Base-by-base conservation (phyloP, 2,113 vertebrate genomes). In the Girardinichthys multiradiatus region DNA sequence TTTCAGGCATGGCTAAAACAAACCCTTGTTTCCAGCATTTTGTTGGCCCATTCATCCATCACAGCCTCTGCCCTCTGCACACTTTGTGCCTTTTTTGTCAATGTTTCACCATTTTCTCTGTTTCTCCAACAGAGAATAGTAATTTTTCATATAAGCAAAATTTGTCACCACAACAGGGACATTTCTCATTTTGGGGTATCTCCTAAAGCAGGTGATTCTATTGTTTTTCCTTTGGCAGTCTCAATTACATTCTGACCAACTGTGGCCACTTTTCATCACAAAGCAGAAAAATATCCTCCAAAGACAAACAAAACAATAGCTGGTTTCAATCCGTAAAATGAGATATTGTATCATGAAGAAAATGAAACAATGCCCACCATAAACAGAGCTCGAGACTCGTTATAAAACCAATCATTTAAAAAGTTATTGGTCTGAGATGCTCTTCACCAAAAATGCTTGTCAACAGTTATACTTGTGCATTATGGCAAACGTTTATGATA, bases 181-280 rank as follows among this genome's bases (percentile, higher is more conserved):
- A 61, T 81, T 81, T 81, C 48, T 79, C 66, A 37, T 65, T 80
- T 80, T 26, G 1, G 57, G 59, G 24, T 33, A 11, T 57, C 72
- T 51, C 26, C 59, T 24, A 30, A 33, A 75, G 26, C 42, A n/a
- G 60, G n/a, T 29, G 39, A 68, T 57, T 37, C 21, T 30, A 45
- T 39, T 24, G 29, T 64, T 73, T 64, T 72, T 37, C 51, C 17
- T 26, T 28, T 30, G 37, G 59, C 9, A 27, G 4, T 35, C 21
- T 62, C 21, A 28, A 14, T 54, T 45, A 65, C 17, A 8, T 7
- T 12, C 33, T 26, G 27, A 63, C 33, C 27, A 9, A 61, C 11
- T 59, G 26, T 68, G 57, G 68, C 51, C 28, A 29, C 35, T 51
- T 74, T 70, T 31, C 24, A 14, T 76, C 42, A 70, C 62, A 10